These are phyloP conservation scores for Hypotaenidia okinawae DNA, from an alignment of 2,797 vertebrate genomes.

Conservation along the genomic window DNA sequence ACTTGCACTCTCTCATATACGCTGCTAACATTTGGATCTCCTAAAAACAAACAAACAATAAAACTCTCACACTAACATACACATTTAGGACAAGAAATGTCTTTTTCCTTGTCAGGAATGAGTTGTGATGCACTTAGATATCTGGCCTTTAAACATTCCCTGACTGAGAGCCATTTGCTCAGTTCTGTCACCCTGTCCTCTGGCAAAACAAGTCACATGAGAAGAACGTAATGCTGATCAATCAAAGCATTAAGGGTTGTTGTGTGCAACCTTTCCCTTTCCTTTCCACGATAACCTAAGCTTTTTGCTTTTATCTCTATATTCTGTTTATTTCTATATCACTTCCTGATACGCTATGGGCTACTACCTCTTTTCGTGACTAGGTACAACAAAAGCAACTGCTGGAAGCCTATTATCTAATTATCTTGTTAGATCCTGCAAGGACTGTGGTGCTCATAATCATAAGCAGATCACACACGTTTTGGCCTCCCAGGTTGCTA, in stretches of 20 bases:
- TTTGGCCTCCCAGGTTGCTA: not conserved
- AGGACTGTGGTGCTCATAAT: not conserved
- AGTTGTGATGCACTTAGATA: not conserved
- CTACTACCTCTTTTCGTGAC: constrained; percentile 10
- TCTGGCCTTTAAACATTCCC: not conserved
- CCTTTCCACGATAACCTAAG: not conserved
- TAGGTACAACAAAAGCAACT: constrained; percentile 37
- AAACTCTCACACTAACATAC: not conserved
- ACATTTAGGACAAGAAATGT: not conserved
- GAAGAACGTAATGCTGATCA: not conserved
- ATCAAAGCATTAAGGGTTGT: not conserved
- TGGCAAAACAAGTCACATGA: not conserved
- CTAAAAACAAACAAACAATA: not conserved
- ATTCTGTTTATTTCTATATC: not conserved
- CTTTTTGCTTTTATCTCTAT: not conserved
- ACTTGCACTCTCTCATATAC: not conserved
- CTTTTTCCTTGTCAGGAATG: not conserved
- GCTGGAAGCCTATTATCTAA: constrained; percentile 38
- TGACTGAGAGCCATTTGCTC: not conserved
- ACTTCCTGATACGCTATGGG: not conserved
- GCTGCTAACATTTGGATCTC: not conserved
- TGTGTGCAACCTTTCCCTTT: not conserved
- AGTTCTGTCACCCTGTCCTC: not conserved
- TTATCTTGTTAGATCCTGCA: constrained; percentile 39
- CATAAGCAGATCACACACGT: not conserved